These are phyloP conservation scores for Psittacula echo DNA, from an alignment of 2,797 vertebrate genomes.

Conservation along the genomic window DNA sequence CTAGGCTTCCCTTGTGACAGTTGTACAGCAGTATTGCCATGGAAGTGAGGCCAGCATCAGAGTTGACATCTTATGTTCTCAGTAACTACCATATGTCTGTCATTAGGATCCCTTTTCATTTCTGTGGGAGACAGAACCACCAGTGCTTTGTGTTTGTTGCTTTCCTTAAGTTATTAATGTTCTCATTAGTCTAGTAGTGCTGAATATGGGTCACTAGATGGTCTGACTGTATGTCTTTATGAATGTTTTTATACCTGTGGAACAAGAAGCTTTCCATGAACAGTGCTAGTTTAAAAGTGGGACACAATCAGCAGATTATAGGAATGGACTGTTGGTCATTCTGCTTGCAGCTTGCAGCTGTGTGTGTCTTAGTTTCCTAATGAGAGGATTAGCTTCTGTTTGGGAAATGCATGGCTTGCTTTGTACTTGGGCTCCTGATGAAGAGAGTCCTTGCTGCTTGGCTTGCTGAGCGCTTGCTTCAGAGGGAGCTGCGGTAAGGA, in stretches of 20 bases:
- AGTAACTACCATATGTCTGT: not conserved
- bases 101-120: constrained; percentile 2
- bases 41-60: not conserved
- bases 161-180: constrained; percentile 58
- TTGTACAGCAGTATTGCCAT: not conserved
- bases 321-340: constrained; percentile 26
- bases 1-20: not conserved
- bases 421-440: constrained; percentile 52
- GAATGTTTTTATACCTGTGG: constrained; percentile 60
- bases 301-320: constrained; percentile 17
- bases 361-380: constrained; percentile 39
- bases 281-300: not conserved
- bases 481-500: constrained; percentile 10
- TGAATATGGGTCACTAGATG: constrained; percentile 32
- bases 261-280: constrained; percentile 33
- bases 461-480: constrained; percentile 11
- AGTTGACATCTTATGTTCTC: not conserved
- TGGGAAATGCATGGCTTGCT: constrained; percentile 55
- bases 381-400: constrained; percentile 40
- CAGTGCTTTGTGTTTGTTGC: constrained; percentile 21
- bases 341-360: constrained; percentile 45
- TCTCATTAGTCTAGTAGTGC: constrained; percentile 32
- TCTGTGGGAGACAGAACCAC: not conserved
- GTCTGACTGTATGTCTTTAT: constrained; percentile 44
- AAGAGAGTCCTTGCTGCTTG: not conserved